These are phyloP conservation scores for Caenorhabditis inopinata DNA, from an alignment of 1,140 invertebrate species.

Conservation along the genomic window DNA sequence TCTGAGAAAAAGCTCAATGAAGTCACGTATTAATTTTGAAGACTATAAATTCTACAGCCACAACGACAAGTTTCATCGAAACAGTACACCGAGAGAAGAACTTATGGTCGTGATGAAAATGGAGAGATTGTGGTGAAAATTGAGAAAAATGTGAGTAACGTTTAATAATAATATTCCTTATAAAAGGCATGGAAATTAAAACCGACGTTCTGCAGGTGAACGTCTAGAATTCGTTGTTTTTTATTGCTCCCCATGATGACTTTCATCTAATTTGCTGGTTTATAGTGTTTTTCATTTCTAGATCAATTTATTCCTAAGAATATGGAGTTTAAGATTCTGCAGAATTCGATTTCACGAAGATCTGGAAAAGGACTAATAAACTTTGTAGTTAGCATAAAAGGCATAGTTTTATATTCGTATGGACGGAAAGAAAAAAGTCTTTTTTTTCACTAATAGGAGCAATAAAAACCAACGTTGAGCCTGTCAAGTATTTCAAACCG, in stretches of 20 bases:
- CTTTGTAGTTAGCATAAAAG: no score
- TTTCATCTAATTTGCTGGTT: no score
- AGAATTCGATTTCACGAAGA: no score
- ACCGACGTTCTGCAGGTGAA: constrained; percentile 25
- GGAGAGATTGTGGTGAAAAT: constrained; percentile 51
- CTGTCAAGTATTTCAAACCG: no score
- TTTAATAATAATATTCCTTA: not conserved
- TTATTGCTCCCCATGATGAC: not conserved
- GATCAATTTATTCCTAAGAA: no score
- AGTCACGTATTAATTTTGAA: not conserved
- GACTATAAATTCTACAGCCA: constrained; percentile 40
- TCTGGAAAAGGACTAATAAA: no score
- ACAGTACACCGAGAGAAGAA: constrained; percentile 48
- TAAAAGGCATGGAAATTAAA: no score
- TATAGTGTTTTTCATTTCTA: no score
- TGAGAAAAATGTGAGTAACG: constrained; percentile 46
- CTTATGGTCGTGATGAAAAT: constrained; percentile 51
- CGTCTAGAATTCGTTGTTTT: not conserved
- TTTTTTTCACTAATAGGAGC: no score
- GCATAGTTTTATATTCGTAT: no score
- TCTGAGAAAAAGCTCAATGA: not conserved
- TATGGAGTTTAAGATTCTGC: no score
- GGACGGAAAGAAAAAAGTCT: not conserved
- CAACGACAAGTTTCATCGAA: constrained; percentile 42
- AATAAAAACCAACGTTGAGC: not conserved